Evolutionary conservation across 2,797 vertebrate genomes (phyloP).

Genomic region (Serranus cabrilla): DNA sequence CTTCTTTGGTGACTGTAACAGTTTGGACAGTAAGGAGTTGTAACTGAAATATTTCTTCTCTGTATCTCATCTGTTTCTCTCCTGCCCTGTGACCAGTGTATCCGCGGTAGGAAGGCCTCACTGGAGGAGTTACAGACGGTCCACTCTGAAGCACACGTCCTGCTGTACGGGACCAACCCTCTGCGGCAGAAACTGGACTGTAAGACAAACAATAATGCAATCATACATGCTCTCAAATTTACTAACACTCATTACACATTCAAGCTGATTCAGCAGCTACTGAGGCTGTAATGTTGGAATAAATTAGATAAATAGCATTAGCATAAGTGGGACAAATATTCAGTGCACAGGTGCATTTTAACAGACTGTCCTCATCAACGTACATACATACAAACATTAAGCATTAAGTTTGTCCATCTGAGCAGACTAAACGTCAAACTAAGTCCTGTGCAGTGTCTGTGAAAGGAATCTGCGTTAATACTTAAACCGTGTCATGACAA

Average conservation of each 20-base stretch:
- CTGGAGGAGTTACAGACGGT: slow-evolving; percentile 96
- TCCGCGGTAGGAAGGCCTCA: slow-evolving; percentile 95
- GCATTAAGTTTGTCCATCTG: neutral
- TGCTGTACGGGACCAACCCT: slow-evolving; percentile 97
- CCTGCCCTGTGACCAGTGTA: slow-evolving; percentile 83
- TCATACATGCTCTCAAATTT: neutral
- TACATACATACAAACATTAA: neutral
- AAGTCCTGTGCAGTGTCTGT: slow-evolving; percentile 31
- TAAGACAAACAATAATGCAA: slow-evolving; percentile 77
- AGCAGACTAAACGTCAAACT: neutral
- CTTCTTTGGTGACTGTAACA: accelerated
- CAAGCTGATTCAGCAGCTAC: neutral
- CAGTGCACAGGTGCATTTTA: neutral
- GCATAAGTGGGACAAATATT: neutral
- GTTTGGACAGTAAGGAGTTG: neutral
- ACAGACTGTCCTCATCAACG: neutral
- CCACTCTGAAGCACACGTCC: slow-evolving; percentile 94
- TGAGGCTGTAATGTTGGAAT: neutral
- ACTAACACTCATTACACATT: slow-evolving; percentile 15
- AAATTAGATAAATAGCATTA: neutral
- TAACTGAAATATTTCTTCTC: neutral
- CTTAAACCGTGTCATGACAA: slow-evolving; percentile 54
- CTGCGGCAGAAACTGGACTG: slow-evolving; percentile 97
- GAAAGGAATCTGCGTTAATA: slow-evolving; percentile 65
- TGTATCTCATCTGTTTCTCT: neutral